These are phyloP conservation scores for Rhyacophila brunnea DNA, from an alignment of 1,140 invertebrate species.

Conservation along the genomic window DNA sequence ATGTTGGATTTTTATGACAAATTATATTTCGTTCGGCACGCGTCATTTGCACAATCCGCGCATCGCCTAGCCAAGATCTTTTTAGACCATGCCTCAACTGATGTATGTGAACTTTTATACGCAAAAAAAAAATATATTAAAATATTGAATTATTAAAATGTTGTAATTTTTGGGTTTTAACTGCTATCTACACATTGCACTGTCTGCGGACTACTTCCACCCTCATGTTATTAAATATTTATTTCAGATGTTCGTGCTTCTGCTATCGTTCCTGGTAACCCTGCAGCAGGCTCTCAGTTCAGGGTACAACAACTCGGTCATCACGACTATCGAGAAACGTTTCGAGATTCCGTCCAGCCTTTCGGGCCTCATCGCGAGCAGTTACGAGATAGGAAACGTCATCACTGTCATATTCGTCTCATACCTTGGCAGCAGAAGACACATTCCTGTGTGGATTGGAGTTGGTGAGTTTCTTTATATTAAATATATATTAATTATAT, in stretches of 20 bases:
- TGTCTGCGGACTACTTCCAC: too few relatives aligned
- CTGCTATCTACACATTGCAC: too few relatives aligned
- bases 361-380: slow-evolving; percentile 88
- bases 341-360: slow-evolving; percentile 93
- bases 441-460: slow-evolving; percentile 94
- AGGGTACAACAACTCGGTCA: slow-evolving; percentile 91
- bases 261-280: slow-evolving; percentile 87
- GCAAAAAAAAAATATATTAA: too few relatives aligned
- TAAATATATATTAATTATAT: too few relatives aligned
- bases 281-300: slow-evolving; percentile 87
- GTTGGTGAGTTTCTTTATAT: slow-evolving; percentile 67
- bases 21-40: too few relatives aligned
- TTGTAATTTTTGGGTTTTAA: too few relatives aligned
- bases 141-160: too few relatives aligned
- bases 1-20: too few relatives aligned
- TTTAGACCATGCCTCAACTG: too few relatives aligned
- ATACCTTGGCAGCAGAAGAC: slow-evolving; percentile 86
- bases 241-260: slow-evolving; percentile 83
- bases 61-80: too few relatives aligned
- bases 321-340: slow-evolving; percentile 94
- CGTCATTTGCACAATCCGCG: too few relatives aligned
- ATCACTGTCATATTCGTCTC: slow-evolving; percentile 95
- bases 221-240: background rate
- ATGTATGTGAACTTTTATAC: too few relatives aligned
- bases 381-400: slow-evolving; percentile 94